Percentiles rank a stretch among this genome's conserved stretches.
Conservation (phyloP, 2,113 vertebrate genomes). For the Delphinus delphis region DNA sequence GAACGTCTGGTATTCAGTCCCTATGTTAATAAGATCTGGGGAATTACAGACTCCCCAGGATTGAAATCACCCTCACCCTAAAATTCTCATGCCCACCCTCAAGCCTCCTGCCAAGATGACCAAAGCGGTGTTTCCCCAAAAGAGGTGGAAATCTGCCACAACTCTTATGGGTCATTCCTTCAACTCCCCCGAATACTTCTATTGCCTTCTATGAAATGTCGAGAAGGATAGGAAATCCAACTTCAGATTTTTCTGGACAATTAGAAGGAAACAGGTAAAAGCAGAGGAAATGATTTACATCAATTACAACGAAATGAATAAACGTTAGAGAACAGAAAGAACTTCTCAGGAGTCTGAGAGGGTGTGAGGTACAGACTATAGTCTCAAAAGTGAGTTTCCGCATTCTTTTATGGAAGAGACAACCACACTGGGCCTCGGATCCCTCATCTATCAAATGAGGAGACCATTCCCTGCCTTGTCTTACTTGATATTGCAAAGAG, state of each 20-base stretch:
- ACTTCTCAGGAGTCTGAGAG: not conserved
- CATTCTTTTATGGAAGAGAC: not conserved
- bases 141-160: not conserved
- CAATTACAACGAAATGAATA: not conserved
- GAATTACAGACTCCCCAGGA: constrained; percentile 13
- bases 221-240: not conserved
- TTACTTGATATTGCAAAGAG: not conserved
- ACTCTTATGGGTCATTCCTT: not conserved
- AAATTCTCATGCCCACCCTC: not conserved
- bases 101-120: not conserved
- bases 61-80: constrained; percentile 21
- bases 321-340: not conserved
- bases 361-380: not conserved
- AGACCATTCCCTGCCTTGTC: not conserved
- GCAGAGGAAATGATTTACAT: not conserved
- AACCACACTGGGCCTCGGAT: not conserved
- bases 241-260: constrained; percentile 2
- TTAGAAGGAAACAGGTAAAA: not conserved
- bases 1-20: constrained; percentile 43
- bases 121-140: not conserved
- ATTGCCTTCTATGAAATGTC: not conserved
- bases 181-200: not conserved
- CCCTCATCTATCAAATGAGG: not conserved
- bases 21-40: constrained; percentile 39
- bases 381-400: not conserved